Conservation (phyloP, 2,888 invertebrate genomes). For the Eulithis testata region DNA sequence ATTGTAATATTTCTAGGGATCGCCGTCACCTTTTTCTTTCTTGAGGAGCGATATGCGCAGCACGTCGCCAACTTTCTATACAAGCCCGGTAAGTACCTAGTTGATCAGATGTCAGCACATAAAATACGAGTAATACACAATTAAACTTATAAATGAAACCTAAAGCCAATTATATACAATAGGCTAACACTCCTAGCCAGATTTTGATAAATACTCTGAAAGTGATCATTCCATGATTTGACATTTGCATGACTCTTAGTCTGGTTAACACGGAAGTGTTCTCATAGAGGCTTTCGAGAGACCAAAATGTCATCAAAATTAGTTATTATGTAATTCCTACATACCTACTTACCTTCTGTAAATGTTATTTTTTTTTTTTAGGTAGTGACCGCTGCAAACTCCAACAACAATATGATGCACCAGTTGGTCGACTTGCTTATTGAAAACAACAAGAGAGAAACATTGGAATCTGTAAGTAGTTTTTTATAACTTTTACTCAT, state of each 20-base stretch:
- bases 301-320: no score
- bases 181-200: no score
- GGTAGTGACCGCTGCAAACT: not conserved
- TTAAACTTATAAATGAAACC: no score
- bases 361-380: not conserved
- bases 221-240: no score
- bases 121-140: no score
- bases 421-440: constrained; percentile 1
- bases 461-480: constrained; percentile 1
- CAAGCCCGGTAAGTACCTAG: constrained; percentile 6
- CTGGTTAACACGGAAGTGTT: no score
- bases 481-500: not conserved
- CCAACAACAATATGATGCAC: constrained; percentile 1
- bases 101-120: no score
- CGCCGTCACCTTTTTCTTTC: not conserved
- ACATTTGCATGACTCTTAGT: no score
- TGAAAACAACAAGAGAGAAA: not conserved
- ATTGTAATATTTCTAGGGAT: constrained; percentile 2
- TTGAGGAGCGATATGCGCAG: not conserved
- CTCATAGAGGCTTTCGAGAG: no score
- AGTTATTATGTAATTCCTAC: no score
- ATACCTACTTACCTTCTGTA: not conserved
- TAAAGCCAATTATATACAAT: no score
- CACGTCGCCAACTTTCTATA: not conserved
- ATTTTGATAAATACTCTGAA: no score